Evolutionary conservation across 1,140 invertebrate genomes (phyloP).

Genomic region (Aphelinus atriplicis): DNA sequence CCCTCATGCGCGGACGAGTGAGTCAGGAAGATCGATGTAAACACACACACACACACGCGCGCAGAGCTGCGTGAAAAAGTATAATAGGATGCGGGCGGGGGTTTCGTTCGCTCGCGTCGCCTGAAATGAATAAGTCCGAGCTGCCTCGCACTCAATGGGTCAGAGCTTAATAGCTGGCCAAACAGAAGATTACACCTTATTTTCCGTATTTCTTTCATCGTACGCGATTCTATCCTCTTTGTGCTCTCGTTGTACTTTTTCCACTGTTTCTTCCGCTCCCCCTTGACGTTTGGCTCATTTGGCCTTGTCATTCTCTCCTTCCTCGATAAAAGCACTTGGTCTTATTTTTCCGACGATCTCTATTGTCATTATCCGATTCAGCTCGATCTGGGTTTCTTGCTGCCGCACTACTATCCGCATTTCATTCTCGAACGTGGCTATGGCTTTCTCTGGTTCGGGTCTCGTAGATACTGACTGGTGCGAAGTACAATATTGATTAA

Average conservation of each 20-base stretch:
- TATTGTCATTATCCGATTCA: too few species aligned
- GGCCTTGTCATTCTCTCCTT: neutral
- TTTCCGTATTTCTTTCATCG: neutral
- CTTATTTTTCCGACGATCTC: too few species aligned
- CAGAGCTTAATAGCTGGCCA: neutral
- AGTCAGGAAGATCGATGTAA: neutral
- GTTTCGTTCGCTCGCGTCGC: neutral
- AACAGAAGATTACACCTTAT: conserved; percentile 1
- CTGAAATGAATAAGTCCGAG: neutral
- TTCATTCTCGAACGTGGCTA: too few species aligned
- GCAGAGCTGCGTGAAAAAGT: too few species aligned
- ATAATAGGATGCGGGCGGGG: too few species aligned
- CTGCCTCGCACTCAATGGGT: neutral
- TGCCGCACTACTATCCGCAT: too few species aligned
- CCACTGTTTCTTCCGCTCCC: neutral
- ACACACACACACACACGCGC: neutral
- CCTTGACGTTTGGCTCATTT: neutral
- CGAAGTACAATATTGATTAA: too few species aligned
- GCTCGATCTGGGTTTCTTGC: too few species aligned
- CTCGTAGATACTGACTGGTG: too few species aligned
- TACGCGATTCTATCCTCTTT: neutral
- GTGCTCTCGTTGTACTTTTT: neutral
- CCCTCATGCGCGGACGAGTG: neutral
- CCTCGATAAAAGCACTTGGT: neutral
- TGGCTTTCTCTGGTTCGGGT: too few species aligned